Evolutionary conservation across 1,140 invertebrate species (phyloP), one percentile per base, ranked within the genome.

Genomic region (Geopemphigus sp.): DNA sequence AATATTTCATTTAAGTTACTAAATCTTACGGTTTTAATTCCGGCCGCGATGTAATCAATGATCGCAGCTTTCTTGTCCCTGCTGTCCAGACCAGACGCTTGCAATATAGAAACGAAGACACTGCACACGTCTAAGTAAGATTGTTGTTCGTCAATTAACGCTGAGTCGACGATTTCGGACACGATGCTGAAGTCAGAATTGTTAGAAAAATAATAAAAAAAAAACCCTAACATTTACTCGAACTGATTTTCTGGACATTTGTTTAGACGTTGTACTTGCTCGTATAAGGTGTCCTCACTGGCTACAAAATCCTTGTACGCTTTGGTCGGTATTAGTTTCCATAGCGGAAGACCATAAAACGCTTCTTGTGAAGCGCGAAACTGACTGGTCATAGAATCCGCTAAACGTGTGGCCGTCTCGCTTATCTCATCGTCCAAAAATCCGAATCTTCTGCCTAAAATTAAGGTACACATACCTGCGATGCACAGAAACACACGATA

Each of bases 41-140:
- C 93, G 32, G 93, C 92, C 1, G 93, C 92, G 82, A 95, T 92
- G 83, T 94, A 94, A 85, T 95, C 94, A 57, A 95, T 92, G 82
- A 94, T 91, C 3, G 91, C 92, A 1, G 92, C 92, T 84, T 92
- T 93, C 84, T 94, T 94, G 84, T 95, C 93, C 45, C 90, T 86
- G 81, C 91, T 89, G 83, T 94, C 92, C 64, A 94, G 85, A 81
- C 88, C 88, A 63, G 89, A 89, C 54, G 92, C 90, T 19, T 89
- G 87, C 15, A 94, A 85, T 80, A 94, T 92, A 53, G 91, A 92
- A 68, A 91, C 88, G 83, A 94, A 93, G 50, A 94, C 91, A 82
- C 91, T 90, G 73, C 85, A 85, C 10, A 90, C 90, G 76, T 90
- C 85, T 82, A 86, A 83, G 82, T 84, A 84, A 14, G 86, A 84